Conservation (phyloP, 2,888 invertebrate species). For the Sphaerophoria taeniata region DNA sequence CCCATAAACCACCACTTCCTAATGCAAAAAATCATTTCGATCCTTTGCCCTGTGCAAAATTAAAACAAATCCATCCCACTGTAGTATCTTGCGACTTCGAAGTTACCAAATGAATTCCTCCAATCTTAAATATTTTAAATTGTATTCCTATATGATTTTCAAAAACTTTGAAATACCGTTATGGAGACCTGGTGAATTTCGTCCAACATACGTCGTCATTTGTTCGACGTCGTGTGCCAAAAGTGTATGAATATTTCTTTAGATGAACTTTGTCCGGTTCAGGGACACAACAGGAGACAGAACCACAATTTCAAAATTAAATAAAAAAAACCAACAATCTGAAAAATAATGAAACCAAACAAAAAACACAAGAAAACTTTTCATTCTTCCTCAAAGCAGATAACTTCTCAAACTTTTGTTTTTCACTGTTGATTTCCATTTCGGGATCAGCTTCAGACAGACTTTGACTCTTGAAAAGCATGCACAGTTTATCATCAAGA, state of each 20-base stretch:
- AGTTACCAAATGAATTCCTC: too few species aligned
- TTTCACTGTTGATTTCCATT: slow-evolving; percentile 70
- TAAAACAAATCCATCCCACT: too few species aligned
- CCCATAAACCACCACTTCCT: too few species aligned
- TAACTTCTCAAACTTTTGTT: slow-evolving; percentile 65
- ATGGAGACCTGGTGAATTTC: slow-evolving; percentile 33
- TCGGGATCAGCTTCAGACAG: slow-evolving; percentile 47
- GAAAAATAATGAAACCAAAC: neutral
- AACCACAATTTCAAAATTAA: slow-evolving; percentile 30
- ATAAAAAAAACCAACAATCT: slow-evolving; percentile 10
- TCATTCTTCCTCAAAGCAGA: slow-evolving; percentile 30
- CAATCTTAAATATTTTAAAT: too few species aligned
- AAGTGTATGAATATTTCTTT: slow-evolving; percentile 67
- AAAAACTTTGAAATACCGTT: too few species aligned
- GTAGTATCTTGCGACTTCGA: too few species aligned
- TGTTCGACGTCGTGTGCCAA: slow-evolving; percentile 39
- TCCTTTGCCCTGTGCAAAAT: too few species aligned
- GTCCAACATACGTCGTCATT: too few species aligned
- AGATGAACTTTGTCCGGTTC: slow-evolving; percentile 70
- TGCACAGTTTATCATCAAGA: slow-evolving; percentile 61
- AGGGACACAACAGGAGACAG: slow-evolving; percentile 55
- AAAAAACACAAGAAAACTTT: slow-evolving; percentile 12
- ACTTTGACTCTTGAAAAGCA: slow-evolving; percentile 39
- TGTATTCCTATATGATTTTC: too few species aligned
- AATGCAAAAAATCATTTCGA: too few species aligned